Conservation (phyloP, 2,113 vertebrate species). For the Carassius auratus region DNA sequence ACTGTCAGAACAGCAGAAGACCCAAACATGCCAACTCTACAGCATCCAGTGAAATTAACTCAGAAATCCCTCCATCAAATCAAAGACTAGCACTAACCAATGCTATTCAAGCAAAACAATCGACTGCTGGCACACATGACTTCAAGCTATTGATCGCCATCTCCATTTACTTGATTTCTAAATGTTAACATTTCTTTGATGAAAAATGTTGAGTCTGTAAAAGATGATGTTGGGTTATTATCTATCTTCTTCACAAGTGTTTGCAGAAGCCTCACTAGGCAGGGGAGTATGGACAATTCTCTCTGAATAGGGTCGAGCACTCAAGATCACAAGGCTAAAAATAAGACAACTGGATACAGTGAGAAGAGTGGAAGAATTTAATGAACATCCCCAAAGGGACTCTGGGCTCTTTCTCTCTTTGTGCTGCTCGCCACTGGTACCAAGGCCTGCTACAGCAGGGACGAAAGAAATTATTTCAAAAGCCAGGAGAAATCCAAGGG, state of each 20-base stretch:
- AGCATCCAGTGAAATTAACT: neutral
- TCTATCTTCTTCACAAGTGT: conserved; percentile 63
- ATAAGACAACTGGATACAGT: conserved; percentile 63
- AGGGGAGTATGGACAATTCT: conserved; percentile 52
- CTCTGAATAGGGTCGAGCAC: conserved; percentile 21
- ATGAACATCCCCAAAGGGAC: conserved; percentile 74
- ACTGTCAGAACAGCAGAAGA: conserved; percentile 62
- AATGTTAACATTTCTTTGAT: neutral
- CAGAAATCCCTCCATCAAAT: neutral
- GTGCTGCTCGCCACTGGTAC: conserved; percentile 58
- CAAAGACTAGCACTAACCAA: neutral
- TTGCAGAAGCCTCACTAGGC: conserved; percentile 44
- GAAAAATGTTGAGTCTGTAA: neutral
- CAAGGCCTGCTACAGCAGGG: conserved; percentile 63
- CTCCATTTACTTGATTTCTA: neutral
- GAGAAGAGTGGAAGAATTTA: conserved; percentile 69
- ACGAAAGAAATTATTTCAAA: conserved; percentile 67
- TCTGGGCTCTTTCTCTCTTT: conserved; percentile 37
- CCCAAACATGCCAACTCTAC: conserved; percentile 54
- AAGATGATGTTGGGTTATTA: conserved; percentile 30
- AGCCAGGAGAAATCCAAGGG: conserved; percentile 72
- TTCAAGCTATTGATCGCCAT: neutral
- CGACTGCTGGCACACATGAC: neutral
- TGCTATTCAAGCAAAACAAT: neutral
- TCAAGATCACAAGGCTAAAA: conserved; percentile 64